A percentile compares a stretch with the other conserved stretches of the same genome.
phyloP scores from a whole-genome alignment of 2,888 invertebrate species.

The Pseudococcus longispinus region DNA sequence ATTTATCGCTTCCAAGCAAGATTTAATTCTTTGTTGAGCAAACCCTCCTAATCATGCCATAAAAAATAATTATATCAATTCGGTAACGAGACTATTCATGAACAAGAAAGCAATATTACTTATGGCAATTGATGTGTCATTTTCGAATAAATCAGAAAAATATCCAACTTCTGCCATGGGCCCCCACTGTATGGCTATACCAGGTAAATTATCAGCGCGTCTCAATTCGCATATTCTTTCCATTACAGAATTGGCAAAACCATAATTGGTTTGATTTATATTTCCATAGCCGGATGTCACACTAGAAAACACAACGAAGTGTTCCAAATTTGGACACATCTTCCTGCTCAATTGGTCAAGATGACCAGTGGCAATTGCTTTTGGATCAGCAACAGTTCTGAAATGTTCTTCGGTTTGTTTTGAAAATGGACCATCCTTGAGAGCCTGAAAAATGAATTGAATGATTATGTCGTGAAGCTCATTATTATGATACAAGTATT shows the following conservation, averaged over 20 bases:
- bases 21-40: constrained; percentile 77
- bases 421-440: constrained; percentile 77
- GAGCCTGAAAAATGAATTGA: constrained; percentile 64
- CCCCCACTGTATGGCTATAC: constrained; percentile 89
- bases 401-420: constrained; percentile 78
- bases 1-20: constrained; percentile 75
- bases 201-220: constrained; percentile 74
- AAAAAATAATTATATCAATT: too few species aligned
- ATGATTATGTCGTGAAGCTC: too few species aligned
- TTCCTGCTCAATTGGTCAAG: constrained; percentile 74
- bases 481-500: too few species aligned
- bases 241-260: constrained; percentile 79
- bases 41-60: too few species aligned
- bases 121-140: neutral
- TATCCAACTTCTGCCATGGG: constrained; percentile 84
- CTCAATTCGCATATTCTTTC: constrained; percentile 65
- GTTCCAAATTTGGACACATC: constrained; percentile 66
- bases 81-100: too few species aligned
- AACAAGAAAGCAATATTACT: constrained; percentile 61
- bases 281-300: constrained; percentile 92
- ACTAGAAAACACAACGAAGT: neutral
- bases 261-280: constrained; percentile 83
- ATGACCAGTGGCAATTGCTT: constrained; percentile 79
- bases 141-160: constrained; percentile 62
- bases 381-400: constrained; percentile 74